Evolutionary conservation across 1,140 invertebrate species (phyloP).

Genomic region (Trinorchestia longiramus): DNA sequence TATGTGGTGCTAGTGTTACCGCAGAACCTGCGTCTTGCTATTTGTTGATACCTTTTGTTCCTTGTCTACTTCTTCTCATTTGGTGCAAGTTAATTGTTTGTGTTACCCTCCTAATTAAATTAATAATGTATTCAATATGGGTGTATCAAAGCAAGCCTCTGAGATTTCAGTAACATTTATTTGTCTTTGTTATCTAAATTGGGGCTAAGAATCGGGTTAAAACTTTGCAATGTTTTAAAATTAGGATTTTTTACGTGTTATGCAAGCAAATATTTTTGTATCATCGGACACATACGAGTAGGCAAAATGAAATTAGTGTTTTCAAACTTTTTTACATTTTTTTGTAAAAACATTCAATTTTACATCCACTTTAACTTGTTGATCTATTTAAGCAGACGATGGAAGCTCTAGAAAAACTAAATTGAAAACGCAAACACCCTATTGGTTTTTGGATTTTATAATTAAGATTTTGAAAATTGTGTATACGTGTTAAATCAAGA

Average conservation of each 20-base stretch:
- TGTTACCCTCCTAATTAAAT: neutral
- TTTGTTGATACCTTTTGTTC: neutral
- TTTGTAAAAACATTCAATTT: too few relatives aligned
- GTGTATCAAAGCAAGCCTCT: neutral
- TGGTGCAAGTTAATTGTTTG: neutral
- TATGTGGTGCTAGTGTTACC: neutral
- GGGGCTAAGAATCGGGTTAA: neutral
- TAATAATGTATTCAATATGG: neutral
- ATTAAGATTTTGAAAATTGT: too few relatives aligned
- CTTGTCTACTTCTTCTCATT: neutral
- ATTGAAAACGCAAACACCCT: too few relatives aligned
- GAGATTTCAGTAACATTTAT: neutral
- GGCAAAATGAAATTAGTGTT: too few relatives aligned
- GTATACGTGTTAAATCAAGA: too few relatives aligned
- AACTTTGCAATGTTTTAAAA: neutral
- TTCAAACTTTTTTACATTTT: too few relatives aligned
- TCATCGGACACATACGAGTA: too few relatives aligned
- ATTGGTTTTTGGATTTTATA: too few relatives aligned
- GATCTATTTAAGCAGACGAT: too few relatives aligned
- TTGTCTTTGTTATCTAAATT: neutral
- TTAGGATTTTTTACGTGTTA: neutral
- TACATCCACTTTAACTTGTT: too few relatives aligned
- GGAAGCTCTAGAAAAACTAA: too few relatives aligned
- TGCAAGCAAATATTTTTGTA: neutral
- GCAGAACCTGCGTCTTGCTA: neutral